Evolutionary conservation across 2,113 vertebrate species (phyloP).

Genomic region (Hydrolagus affinis): DNA sequence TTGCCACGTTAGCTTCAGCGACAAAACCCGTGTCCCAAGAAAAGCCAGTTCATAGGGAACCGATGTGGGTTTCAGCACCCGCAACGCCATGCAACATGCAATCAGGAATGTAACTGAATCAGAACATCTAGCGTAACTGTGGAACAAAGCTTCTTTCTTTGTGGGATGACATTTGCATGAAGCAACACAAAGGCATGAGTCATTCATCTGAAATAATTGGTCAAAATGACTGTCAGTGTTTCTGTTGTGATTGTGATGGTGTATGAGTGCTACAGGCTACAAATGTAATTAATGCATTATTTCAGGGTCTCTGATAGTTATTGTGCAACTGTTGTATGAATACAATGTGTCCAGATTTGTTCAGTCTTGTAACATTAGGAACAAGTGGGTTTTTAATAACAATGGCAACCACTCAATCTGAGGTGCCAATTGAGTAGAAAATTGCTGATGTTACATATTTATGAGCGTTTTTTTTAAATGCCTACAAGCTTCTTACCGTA

Average conservation of each 20-base stretch:
- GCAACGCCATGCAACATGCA: constrained; percentile 14
- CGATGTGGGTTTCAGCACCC: neutral
- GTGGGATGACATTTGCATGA: neutral
- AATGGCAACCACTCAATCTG: neutral
- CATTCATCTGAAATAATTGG: constrained; percentile 18
- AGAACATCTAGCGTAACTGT: constrained; percentile 7
- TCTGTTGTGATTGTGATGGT: neutral
- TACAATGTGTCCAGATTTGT: constrained; percentile 2
- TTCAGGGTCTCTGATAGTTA: constrained; percentile 18
- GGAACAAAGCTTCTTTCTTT: constrained; percentile 24
- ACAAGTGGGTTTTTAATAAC: constrained; percentile 4
- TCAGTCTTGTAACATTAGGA: neutral
- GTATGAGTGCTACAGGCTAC: neutral
- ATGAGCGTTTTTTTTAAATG: neutral
- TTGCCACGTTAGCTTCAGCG: neutral
- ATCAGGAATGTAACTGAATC: constrained; percentile 18
- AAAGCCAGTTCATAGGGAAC: neutral
- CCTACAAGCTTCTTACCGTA: neutral
- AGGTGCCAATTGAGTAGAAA: neutral
- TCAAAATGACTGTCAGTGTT: constrained; percentile 16
- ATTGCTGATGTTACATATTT: constrained; percentile 7
- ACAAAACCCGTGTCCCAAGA: neutral
- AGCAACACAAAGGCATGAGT: constrained; percentile 20
- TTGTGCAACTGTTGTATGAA: neutral
- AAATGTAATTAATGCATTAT: constrained; percentile 6